Base-by-base conservation (phyloP, 1,140 invertebrate genomes). In the Popillia japonica region DNA sequence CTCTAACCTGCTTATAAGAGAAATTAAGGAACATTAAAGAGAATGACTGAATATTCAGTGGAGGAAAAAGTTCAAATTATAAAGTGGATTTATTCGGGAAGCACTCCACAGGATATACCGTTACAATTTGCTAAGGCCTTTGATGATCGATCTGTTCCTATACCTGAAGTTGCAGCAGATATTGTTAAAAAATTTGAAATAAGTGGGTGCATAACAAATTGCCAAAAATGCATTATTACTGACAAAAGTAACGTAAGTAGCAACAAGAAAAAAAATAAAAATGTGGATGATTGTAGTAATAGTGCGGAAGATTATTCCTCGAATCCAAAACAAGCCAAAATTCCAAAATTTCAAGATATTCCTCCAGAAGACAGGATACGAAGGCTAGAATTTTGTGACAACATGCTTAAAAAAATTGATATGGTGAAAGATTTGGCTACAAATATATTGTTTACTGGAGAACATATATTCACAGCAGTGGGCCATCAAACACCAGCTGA, bases 21-120 rank as follows among this genome's bases (percentile, higher is more conserved):
- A n/a, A n/a, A n/a, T n/a, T n/a, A n/a, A n/a, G n/a, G n/a, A n/a
- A n/a, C n/a, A n/a, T n/a, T n/a, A n/a, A n/a, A n/a, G n/a, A n/a
- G n/a, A n/a, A 42, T 42, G 41, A 42, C 41, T 7, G 41, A 42
- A 9, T 61, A 61, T 17, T 61, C 20, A 2, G 20, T 61, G 8
- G 59, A 61, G 17, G 59, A 61, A 61, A 61, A 61, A 61, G 59
- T 61, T 9, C 59, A 61, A 61, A n/a, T n/a, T n/a, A n/a, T n/a
- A n/a, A n/a, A n/a, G n/a, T n/a, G n/a, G n/a, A n/a, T n/a, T n/a
- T n/a, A 61, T 61, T 61, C 59, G 17, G 59, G 59, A 61, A 17
- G 7, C 0, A 17, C 59, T 61, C 0, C 59, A 61, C 10, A 61
- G 8, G 59, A 61, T 14, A 61, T 61, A 14, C 59, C 14, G 0